phyloP scores from a whole-genome alignment of 1,140 invertebrate genomes.

The Apolygus lucorum region DNA sequence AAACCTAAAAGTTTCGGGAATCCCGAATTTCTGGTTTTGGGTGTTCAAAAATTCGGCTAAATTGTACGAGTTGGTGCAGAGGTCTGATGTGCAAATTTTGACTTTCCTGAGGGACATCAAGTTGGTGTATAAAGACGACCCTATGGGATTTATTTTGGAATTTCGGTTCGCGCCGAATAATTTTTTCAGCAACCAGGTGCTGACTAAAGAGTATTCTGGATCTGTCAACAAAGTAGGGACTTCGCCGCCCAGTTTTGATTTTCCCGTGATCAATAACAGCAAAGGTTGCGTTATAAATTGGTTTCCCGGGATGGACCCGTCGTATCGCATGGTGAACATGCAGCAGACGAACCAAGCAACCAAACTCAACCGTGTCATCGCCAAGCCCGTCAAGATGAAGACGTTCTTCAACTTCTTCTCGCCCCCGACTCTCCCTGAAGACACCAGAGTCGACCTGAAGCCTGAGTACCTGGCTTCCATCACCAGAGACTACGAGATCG shows the following conservation, averaged over 20 bases:
- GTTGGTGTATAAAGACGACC: background rate
- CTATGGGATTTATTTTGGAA: background rate
- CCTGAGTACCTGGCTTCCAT: background rate
- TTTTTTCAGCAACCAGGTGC: background rate
- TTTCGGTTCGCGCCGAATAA: background rate
- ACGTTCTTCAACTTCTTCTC: background rate
- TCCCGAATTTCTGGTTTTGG: background rate
- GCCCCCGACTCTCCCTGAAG: background rate
- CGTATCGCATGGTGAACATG: background rate
- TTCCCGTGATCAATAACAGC: background rate
- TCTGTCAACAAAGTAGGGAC: background rate
- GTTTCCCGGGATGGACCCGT: background rate
- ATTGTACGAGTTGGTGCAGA: background rate
- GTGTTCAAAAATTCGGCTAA: background rate
- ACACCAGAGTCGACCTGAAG: background rate
- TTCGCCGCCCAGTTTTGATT: background rate
- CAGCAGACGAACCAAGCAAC: background rate
- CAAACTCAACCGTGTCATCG: background rate
- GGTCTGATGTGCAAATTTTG: background rate
- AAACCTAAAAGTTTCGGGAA: background rate
- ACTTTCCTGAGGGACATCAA: background rate
- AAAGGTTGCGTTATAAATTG: background rate
- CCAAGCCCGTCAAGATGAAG: background rate
- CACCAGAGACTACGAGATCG: background rate
- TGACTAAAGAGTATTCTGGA: background rate